Evolutionary conservation across 2,113 vertebrate genomes (phyloP), one percentile per base, ranked within the genome.

Genomic region (Furnarius figulus): DNA sequence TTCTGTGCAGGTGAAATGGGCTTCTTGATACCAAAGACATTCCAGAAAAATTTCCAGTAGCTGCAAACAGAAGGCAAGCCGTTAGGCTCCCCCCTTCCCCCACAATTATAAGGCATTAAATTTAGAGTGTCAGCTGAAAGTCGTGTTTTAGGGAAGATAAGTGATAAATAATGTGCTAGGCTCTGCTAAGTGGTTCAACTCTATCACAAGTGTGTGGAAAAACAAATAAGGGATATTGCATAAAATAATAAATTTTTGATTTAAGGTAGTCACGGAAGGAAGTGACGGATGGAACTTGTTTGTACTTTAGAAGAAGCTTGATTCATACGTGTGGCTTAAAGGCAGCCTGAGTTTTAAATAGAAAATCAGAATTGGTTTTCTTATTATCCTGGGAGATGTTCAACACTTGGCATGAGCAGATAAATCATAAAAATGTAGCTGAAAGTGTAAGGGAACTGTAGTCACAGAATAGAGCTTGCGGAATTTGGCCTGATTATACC

Each of bases 361-460:
- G 80, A 87, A 93, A 89, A 93, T 63, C 35, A 89, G 56, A 89
- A 89, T 55, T 71, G 50, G 86, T 95, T 93, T 93, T 80, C 46
- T 88, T 90, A 63, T 85, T 93, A 91, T 95, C 61, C 22, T 95
- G 83, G 80, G 93, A 95, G 65, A 95, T 37, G 61, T 92, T 95
- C 61, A 90, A 81, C 68, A 31, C 66, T 90, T 90, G 61, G 52
- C 87, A 78, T 15, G 47, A 73, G 73, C 56, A 92, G 73, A 92
- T 95, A 95, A 95, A 81, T 93, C 91, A 85, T 31, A 65, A 72
- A 95, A 95, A 75, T 23, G 7, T 63, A 52, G 52, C 55, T 92
- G 65, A 89, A 90, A 92, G 44, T 37, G 22, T 49, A 82, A 90
- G 76, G n/a, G 31, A 93, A 55, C 40, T 28, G 35, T 24, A 89